Percentiles rank a stretch among this genome's conserved stretches.
Evolutionary conservation across 2,113 vertebrate genomes (phyloP).

Genomic region (Amphilophus citrinellus): DNA sequence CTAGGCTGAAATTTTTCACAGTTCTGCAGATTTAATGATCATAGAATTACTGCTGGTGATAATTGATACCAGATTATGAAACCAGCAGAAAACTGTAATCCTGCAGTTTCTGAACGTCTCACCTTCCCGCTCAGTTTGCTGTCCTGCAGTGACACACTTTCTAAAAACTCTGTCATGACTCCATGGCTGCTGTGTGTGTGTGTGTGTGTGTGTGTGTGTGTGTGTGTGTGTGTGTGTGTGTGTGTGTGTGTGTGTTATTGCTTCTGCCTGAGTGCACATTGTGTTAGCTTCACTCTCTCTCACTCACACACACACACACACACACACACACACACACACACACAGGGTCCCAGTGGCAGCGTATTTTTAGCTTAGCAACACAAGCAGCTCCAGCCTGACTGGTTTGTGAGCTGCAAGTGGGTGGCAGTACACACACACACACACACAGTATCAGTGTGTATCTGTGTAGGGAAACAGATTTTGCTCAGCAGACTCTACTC

Average conservation of each 20-base stretch:
- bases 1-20: not conserved
- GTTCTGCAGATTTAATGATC: not conserved
- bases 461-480: not conserved
- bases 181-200: not conserved
- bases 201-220: not conserved
- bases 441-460: not conserved
- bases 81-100: not conserved
- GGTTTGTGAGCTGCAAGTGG: slow-evolving; percentile 57
- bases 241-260: not conserved
- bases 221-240: too few species aligned
- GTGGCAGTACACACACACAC: slow-evolving; percentile 12
- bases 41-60: not conserved
- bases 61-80: not conserved
- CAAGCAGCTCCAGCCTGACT: slow-evolving; percentile 54
- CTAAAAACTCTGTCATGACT: slow-evolving; percentile 38
- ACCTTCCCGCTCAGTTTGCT: not conserved
- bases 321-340: not conserved
- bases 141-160: slow-evolving; percentile 49
- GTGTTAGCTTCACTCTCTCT: slow-evolving; percentile 9
- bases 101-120: not conserved
- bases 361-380: slow-evolving; percentile 78
- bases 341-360: slow-evolving; percentile 13
- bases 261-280: slow-evolving; percentile 46
- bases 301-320: too few species aligned
- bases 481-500: not conserved